Percentiles rank a stretch among this genome's conserved stretches.
phyloP scores from a whole-genome alignment of 2,888 invertebrate species.

The Hipparchia semele region DNA sequence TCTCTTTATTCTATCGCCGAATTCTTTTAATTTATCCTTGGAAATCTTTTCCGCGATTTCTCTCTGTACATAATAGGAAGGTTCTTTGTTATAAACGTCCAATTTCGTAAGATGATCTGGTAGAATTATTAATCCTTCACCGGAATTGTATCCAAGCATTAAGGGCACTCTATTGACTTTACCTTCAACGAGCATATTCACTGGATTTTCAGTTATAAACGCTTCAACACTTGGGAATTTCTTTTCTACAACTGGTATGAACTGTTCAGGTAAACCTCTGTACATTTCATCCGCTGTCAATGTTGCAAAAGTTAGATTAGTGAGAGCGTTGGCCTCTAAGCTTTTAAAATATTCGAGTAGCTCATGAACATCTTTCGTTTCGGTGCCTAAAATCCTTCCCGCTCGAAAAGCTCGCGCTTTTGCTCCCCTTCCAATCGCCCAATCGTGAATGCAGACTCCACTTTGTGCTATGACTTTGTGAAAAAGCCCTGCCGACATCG shows the following conservation, averaged over 20 bases:
- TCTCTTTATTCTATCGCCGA: conserved; percentile 54
- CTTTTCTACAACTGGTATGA: conserved; percentile 61
- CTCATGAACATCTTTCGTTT: conserved; percentile 54
- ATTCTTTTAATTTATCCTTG: conserved; percentile 47
- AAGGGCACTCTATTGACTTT: conserved; percentile 56
- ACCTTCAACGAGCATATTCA: conserved; percentile 50
- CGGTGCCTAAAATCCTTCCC: conserved; percentile 58
- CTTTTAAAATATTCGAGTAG: conserved; percentile 53
- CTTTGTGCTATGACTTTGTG: conserved; percentile 69
- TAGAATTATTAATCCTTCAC: conserved; percentile 57
- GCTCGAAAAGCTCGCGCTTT: conserved; percentile 57
- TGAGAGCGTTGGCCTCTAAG: conserved; percentile 53
- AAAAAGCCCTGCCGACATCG: conserved; percentile 67
- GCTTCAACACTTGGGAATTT: conserved; percentile 51
- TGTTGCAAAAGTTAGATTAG: conserved; percentile 49
- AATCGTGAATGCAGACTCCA: conserved; percentile 60
- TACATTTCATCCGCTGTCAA: conserved; percentile 55
- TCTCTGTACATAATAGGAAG: conserved; percentile 54
- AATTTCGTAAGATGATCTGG: conserved; percentile 49
- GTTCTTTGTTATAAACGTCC: conserved; percentile 50
- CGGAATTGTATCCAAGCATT: conserved; percentile 60
- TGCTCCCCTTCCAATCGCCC: conserved; percentile 50
- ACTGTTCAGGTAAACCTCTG: conserved; percentile 58
- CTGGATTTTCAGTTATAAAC: conserved; percentile 56
- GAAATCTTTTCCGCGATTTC: conserved; percentile 51